These are phyloP conservation scores for Ranitomeya variabilis DNA, from an alignment of 2,113 vertebrate genomes.

Conservation along the genomic window DNA sequence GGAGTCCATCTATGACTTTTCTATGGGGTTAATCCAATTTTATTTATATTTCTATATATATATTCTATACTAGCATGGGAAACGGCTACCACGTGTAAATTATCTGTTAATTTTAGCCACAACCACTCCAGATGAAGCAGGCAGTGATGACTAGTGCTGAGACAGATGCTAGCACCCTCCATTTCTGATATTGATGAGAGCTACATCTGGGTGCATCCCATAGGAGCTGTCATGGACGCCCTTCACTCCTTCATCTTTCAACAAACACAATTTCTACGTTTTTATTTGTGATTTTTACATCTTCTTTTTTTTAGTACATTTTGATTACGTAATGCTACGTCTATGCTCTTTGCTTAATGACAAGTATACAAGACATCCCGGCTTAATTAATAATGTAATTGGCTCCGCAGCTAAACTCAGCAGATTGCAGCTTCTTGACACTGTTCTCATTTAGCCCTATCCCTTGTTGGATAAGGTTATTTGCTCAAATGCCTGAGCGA, in stretches of 20 bases:
- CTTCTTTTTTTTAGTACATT: neutral
- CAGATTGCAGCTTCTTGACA: conserved; percentile 4
- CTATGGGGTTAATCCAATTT: too few relatives aligned
- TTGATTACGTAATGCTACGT: neutral
- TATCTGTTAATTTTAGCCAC: neutral
- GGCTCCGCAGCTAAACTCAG: conserved; percentile 5
- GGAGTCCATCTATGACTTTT: too few relatives aligned
- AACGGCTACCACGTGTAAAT: neutral
- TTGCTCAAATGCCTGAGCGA: neutral
- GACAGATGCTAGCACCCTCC: neutral
- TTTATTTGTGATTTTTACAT: neutral
- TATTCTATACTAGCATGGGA: neutral
- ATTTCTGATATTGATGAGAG: neutral
- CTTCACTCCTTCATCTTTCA: neutral
- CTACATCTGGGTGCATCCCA: neutral
- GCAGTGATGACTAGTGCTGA: neutral
- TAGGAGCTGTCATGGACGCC: neutral
- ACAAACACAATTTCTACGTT: neutral
- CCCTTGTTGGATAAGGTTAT: conserved; percentile 17
- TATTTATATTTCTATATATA: too few relatives aligned
- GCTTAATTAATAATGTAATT: neutral
- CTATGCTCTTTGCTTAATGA: neutral
- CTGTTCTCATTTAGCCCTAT: conserved; percentile 12
- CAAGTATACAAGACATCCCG: neutral
- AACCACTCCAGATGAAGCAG: neutral